Conservation (phyloP, 2,888 invertebrate genomes). For the Epinotia brunnichana region DNA sequence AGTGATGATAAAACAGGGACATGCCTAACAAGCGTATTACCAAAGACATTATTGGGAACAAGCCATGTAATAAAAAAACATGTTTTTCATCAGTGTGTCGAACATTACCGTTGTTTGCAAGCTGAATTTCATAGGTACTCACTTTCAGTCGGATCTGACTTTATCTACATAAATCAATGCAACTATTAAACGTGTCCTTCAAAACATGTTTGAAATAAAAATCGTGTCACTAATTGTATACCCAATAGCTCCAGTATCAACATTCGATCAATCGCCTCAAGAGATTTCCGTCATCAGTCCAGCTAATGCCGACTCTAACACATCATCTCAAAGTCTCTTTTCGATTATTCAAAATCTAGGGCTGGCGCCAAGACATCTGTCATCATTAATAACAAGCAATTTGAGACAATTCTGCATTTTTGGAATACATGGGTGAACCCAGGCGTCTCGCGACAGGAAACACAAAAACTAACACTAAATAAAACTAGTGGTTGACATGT, state of each 20-base stretch:
- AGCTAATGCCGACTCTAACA: constrained; percentile 49
- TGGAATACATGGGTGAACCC: constrained; percentile 74
- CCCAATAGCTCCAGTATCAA: constrained; percentile 77
- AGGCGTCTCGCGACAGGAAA: constrained; percentile 79
- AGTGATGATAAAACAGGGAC: constrained; percentile 9
- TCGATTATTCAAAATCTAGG: constrained; percentile 48
- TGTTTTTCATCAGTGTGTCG: background rate
- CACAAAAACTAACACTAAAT: constrained; percentile 79
- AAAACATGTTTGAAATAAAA: constrained; percentile 48
- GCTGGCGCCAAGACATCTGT: constrained; percentile 82
- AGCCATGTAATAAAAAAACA: background rate
- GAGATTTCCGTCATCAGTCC: constrained; percentile 53
- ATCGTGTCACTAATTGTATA: constrained; percentile 78
- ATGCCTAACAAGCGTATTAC: background rate
- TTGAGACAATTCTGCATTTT: constrained; percentile 82
- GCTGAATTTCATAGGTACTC: background rate
- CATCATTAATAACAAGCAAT: constrained; percentile 83
- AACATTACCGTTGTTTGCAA: background rate
- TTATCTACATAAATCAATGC: background rate
- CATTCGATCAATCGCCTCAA: constrained; percentile 72
- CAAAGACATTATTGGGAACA: background rate
- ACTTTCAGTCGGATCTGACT: background rate
- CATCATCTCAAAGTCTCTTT: constrained; percentile 51
- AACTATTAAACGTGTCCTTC: background rate
- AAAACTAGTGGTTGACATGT: constrained; percentile 78